A percentile compares a stretch with the other conserved stretches of the same genome.
phyloP scores from a whole-genome alignment of 1,140 invertebrate species.

The Aradophagus sp. region DNA sequence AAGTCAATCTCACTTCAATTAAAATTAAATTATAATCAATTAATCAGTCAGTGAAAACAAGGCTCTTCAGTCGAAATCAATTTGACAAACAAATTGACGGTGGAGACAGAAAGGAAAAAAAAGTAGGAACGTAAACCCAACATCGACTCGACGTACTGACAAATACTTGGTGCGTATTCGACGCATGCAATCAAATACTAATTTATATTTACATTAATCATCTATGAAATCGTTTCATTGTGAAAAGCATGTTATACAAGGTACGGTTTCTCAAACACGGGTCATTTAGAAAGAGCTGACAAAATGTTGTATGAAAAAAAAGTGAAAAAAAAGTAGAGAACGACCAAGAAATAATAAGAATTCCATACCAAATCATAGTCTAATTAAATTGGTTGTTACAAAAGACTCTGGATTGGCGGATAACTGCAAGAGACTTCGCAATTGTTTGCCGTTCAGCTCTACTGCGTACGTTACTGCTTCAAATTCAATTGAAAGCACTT shows the following conservation, averaged over 20 bases:
- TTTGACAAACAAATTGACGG: slow-evolving; percentile 4
- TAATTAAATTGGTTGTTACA: slow-evolving; percentile 20
- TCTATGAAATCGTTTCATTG: slow-evolving; percentile 16
- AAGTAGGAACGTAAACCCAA: slow-evolving; percentile 20
- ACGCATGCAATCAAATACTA: slow-evolving; percentile 45
- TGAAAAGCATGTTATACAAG: slow-evolving; percentile 32
- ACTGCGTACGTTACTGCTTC: slow-evolving; percentile 4
- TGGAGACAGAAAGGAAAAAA: no score
- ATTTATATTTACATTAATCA: slow-evolving; percentile 37
- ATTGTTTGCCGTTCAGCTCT: slow-evolving; percentile 5
- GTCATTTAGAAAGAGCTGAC: no score
- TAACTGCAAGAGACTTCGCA: slow-evolving; percentile 4
- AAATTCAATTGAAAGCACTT: slow-evolving; percentile 36
- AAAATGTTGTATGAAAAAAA: not conserved
- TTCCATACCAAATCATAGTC: slow-evolving; percentile 21
- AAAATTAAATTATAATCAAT: slow-evolving; percentile 4
- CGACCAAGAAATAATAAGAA: slow-evolving; percentile 7
- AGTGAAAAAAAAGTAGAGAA: slow-evolving; percentile 8
- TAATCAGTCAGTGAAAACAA: not conserved
- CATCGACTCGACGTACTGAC: slow-evolving; percentile 27
- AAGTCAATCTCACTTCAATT: slow-evolving; percentile 6
- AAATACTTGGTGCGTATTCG: slow-evolving; percentile 50
- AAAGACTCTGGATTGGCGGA: not conserved
- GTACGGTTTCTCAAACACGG: slow-evolving; percentile 18
- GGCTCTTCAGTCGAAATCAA: not conserved